Evolutionary conservation across 1,140 invertebrate genomes (phyloP), one percentile per base, ranked within the genome.

Genomic region (Cyrtorhinus lividipennis): DNA sequence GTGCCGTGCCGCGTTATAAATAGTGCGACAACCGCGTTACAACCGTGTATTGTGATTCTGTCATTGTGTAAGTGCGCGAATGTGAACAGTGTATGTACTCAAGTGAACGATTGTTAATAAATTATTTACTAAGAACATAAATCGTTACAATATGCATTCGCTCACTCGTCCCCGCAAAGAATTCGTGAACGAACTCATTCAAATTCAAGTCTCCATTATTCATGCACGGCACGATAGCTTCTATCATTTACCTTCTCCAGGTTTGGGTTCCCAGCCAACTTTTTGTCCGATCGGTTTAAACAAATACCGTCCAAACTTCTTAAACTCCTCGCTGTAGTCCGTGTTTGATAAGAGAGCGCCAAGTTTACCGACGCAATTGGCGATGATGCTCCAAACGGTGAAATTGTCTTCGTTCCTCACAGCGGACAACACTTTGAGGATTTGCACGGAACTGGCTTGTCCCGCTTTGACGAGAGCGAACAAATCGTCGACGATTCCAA

Each of bases 391-490:
- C 92, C 92, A 96, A 0, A 95, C 92, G 0, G 90, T 93, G 73
- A 89, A 95, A 73, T 93, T 87, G n/a, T 85, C 85, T 73, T 97
- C 92, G 66, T 88, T 80, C 59, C 80, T 79, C 72, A 88, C 95
- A 0, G 90, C 86, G 66, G 84, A 78, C 61, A 87, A 80, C 3
- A 89, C 74, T 68, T 83, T 80, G 24, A 88, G 69, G 20, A 88
- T 84, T 68, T 93, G 87, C 0, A 84, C 83, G 13, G 90, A 90
- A 25, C 83, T 82, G 1, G 81, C 79, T 65, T 88, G 81, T 2
- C 92, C 92, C n/a, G 90, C 86, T 75, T 92, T 85, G 1, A 92
- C 81, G 74, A 95, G 79, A 25, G 92, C 91, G 74, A 93, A 96
- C 30, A 96, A 79, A 73, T 98, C 95, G 74, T 94, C 91, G 24